Evolutionary conservation across 37 sponge, comb jelly and placozoan species (phyloP).

Genomic region (Cladorhizidae sp.): DNA sequence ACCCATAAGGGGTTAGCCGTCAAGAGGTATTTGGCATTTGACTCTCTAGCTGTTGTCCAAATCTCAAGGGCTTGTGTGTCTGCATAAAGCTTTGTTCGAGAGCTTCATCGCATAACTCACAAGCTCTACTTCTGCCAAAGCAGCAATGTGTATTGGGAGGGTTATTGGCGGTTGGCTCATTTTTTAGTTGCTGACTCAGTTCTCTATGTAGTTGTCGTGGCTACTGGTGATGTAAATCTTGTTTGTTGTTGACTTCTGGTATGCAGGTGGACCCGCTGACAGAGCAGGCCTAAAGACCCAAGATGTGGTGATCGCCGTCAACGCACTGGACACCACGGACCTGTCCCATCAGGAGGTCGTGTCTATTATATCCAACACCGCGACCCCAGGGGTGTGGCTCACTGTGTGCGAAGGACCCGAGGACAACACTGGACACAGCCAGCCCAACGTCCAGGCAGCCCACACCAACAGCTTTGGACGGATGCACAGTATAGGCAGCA

Average conservation of each 20-base stretch:
- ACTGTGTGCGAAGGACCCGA: constrained; percentile 58
- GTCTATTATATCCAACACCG: constrained; percentile 43
- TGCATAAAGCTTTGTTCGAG: too few relatives aligned
- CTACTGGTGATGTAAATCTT: background rate
- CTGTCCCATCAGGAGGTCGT: constrained; percentile 56
- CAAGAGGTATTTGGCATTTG: too few relatives aligned
- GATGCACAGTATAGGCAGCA: background rate
- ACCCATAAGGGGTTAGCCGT: too few relatives aligned
- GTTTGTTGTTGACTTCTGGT: background rate
- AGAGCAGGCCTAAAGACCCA: constrained; percentile 64
- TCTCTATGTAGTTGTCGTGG: too few relatives aligned
- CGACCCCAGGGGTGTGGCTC: constrained; percentile 63
- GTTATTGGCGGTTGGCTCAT: too few relatives aligned
- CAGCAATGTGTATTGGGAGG: too few relatives aligned
- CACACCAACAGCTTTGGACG: background rate
- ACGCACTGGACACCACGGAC: constrained; percentile 33
- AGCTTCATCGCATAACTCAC: too few relatives aligned
- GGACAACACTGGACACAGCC: background rate
- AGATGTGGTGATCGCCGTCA: constrained; percentile 62
- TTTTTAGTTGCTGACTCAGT: too few relatives aligned
- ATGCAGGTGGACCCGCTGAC: constrained; percentile 65
- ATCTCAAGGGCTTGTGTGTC: too few relatives aligned
- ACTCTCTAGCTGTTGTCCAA: too few relatives aligned
- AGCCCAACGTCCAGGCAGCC: background rate
- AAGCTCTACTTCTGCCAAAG: too few relatives aligned